These are phyloP conservation scores for Lithodes maja DNA, from an alignment of 2,888 invertebrate genomes.

Conservation along the genomic window DNA sequence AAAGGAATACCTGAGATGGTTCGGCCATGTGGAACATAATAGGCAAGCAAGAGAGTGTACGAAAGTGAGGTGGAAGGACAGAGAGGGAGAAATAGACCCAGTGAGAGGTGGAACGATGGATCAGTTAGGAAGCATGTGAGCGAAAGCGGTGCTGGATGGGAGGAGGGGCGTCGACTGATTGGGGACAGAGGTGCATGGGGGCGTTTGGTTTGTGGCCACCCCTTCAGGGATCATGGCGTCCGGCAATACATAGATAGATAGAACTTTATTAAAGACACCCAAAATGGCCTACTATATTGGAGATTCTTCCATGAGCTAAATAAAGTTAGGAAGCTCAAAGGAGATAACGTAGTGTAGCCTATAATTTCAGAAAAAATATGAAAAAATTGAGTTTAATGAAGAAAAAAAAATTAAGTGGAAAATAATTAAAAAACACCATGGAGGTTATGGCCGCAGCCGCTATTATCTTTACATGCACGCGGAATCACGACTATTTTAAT, in stretches of 20 bases:
- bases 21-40: background rate
- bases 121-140: background rate
- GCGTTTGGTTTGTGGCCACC: background rate
- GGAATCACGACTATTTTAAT: no score
- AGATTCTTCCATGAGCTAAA: no score
- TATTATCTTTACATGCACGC: no score
- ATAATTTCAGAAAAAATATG: no score
- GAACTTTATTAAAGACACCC: background rate
- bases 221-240: background rate
- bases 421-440: no score
- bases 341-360: no score
- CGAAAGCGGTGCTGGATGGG: background rate
- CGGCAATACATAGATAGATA: background rate
- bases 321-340: no score
- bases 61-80: background rate
- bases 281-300: no score
- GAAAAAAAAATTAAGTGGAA: no score
- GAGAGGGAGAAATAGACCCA: background rate
- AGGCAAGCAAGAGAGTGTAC: background rate
- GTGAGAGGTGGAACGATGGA: background rate
- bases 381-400: no score
- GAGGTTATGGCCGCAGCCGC: no score
- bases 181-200: background rate
- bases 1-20: background rate
- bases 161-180: background rate